Evolutionary conservation across 2,113 vertebrate genomes (phyloP), one percentile per base, ranked within the genome.

Genomic region (Tylochromis polylepis): DNA sequence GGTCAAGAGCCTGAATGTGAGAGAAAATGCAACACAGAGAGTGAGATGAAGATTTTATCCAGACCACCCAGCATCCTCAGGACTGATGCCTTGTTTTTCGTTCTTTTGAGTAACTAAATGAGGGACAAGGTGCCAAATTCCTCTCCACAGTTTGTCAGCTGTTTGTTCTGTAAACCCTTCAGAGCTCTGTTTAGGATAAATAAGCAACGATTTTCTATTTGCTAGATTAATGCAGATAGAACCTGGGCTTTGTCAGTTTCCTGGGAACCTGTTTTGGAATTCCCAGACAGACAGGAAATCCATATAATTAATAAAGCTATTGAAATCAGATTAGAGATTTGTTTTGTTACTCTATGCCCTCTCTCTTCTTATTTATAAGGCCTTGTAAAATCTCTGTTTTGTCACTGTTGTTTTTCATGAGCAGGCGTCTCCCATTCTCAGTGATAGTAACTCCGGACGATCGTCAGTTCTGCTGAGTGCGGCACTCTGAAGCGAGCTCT

Each of bases 41-140:
- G 72, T 6, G 46, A 82, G 84, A 56, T 62, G 57, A 70, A 43
- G 84, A 79, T 84, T 87, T 88, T 43, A 79, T 53, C 22, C 79
- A 88, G 94, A 93, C 95, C 93, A 95, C 93, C 91, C 92, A 94
- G 49, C 79, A 12, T 59, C 65, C 51, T 62, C 11, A n/a, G 8
- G 27, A 81, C 49, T 9, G 77, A 43, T 82, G 56, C 34, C 57
- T 85, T 57, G 70, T 62, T 82, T 62, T 59, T 6, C 3, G 20
- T 34, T 57, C n/a, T 38, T 29, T 15, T 8, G 15, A 75, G 18
- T 62, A 70, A 84, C 46, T 27, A 65, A 60, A 85, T 59, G 56
- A 38, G 22, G 15, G 22, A 22, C 72, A 75, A 4, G 20, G 43
- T 16, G 22, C 55, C 84, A 88, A 77, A 87, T 84, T 36, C 59